phyloP scores from a whole-genome alignment of 1,140 invertebrate species.

The Aricia agestis region DNA sequence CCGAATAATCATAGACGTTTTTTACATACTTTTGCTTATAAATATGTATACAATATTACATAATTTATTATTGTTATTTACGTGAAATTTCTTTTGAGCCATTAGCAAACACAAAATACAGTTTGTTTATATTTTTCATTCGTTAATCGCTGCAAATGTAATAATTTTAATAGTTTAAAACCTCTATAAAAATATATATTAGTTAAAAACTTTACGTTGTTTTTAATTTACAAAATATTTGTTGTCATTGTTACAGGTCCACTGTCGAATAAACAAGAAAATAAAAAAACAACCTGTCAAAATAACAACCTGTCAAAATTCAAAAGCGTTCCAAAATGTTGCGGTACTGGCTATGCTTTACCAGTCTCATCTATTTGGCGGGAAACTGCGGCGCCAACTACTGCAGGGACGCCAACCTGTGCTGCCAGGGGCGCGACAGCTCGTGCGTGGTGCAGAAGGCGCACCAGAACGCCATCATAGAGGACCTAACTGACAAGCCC shows the following conservation, averaged over 20 bases:
- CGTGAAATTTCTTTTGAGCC: too few relatives aligned
- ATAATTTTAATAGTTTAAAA: too few relatives aligned
- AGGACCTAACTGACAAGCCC: slow-evolving; percentile 87
- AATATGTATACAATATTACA: too few relatives aligned
- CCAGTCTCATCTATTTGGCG: slow-evolving; percentile 52
- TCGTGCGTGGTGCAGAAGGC: slow-evolving; percentile 92
- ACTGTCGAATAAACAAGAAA: not conserved
- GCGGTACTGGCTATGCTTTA: slow-evolving; percentile 54
- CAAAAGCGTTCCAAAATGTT: slow-evolving; percentile 47
- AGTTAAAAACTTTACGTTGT: too few relatives aligned
- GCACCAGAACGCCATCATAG: slow-evolving; percentile 88
- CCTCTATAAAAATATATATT: too few relatives aligned
- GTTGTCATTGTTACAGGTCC: not conserved
- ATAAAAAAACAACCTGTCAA: too few relatives aligned
- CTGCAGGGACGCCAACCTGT: slow-evolving; percentile 85
- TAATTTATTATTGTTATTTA: too few relatives aligned
- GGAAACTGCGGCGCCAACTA: slow-evolving; percentile 72
- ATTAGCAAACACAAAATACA: too few relatives aligned
- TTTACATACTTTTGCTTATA: too few relatives aligned
- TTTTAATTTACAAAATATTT: not conserved
- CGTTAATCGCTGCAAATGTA: too few relatives aligned
- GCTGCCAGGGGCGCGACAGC: slow-evolving; percentile 87
- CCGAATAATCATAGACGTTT: too few relatives aligned
- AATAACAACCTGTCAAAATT: slow-evolving; percentile 9
- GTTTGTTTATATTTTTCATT: too few relatives aligned